A percentile compares a stretch with the other conserved stretches of the same genome.
Evolutionary conservation across 1,140 invertebrate species (phyloP).

Genomic region (Drosophila orena): DNA sequence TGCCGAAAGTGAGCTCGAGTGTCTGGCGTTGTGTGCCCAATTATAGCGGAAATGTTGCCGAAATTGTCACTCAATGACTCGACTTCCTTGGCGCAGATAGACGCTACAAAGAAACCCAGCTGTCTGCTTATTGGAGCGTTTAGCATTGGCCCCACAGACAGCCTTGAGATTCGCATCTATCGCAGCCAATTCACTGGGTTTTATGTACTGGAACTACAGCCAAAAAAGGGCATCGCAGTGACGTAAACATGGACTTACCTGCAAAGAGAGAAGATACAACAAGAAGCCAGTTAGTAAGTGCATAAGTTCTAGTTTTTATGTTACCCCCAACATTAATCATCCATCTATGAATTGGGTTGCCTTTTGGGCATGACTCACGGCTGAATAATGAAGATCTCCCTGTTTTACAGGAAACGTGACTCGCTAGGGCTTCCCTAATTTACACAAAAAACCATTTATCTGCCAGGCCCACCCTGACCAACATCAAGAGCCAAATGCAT

Average conservation of each 20-base stretch:
- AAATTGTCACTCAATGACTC: constrained; percentile 48
- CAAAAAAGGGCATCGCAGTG: constrained; percentile 33
- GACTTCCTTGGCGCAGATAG: constrained; percentile 26
- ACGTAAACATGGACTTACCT: constrained; percentile 48
- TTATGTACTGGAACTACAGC: constrained; percentile 43
- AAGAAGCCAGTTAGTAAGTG: constrained; percentile 22
- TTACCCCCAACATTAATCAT: constrained; percentile 31
- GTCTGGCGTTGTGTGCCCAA: constrained; percentile 34
- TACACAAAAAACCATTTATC: constrained; percentile 49
- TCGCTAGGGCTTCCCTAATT: constrained; percentile 59
- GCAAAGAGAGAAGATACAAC: constrained; percentile 24
- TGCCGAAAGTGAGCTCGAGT: constrained; percentile 49
- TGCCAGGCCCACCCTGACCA: constrained; percentile 40
- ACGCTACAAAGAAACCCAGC: constrained; percentile 14
- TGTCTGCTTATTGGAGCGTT: constrained; percentile 42
- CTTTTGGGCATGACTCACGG: constrained; percentile 35
- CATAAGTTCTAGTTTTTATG: background rate
- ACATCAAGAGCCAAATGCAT: constrained; percentile 39
- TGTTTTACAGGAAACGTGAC: constrained; percentile 37
- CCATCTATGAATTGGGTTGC: constrained; percentile 25
- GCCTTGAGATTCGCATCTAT: constrained; percentile 41
- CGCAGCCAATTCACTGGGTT: constrained; percentile 17
- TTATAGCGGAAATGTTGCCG: constrained; percentile 48
- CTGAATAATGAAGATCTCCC: constrained; percentile 22
- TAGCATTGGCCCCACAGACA: constrained; percentile 35